Evolutionary conservation across 1,140 invertebrate genomes (phyloP).

Genomic region (Drosophila biarmipes): DNA sequence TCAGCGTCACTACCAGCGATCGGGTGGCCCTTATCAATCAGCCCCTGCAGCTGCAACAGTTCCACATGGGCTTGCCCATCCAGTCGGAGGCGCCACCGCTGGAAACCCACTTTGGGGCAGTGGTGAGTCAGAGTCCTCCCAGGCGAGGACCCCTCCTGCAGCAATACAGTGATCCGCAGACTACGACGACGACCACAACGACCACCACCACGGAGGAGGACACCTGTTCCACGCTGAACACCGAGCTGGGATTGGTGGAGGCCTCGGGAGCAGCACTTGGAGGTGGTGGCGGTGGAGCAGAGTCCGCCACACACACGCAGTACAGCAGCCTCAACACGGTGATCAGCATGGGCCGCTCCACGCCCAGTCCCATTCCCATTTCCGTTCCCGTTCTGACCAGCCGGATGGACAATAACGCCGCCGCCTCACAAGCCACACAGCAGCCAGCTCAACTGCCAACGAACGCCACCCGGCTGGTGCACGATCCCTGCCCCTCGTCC

Average conservation of each 20-base stretch:
- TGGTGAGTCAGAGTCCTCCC: conserved; percentile 66
- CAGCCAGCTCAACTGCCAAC: conserved; percentile 80
- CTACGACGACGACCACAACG: conserved; percentile 75
- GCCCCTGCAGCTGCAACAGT: conserved; percentile 27
- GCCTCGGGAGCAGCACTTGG: conserved; percentile 20
- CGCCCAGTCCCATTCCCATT: conserved; percentile 56
- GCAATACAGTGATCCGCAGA: conserved; percentile 82
- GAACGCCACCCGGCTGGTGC: conserved; percentile 61
- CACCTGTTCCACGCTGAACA: conserved; percentile 79
- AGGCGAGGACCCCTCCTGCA: conserved; percentile 72
- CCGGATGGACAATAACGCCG: conserved; percentile 66
- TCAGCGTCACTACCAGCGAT: conserved; percentile 62
- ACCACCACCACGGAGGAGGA: conserved; percentile 78
- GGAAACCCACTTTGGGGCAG: conserved; percentile 75
- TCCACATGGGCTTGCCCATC: conserved; percentile 31
- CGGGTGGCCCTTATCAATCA: conserved; percentile 55
- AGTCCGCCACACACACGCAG: conserved; percentile 73
- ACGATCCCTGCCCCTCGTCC: conserved; percentile 77
- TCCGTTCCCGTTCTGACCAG: conserved; percentile 24
- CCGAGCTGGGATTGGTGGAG: conserved; percentile 66
- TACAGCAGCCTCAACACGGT: conserved; percentile 80
- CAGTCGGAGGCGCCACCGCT: conserved; percentile 50
- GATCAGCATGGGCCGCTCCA: conserved; percentile 72
- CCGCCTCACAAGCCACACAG: conserved; percentile 1
- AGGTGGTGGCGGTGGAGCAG: conserved; percentile 33